Evolutionary conservation across 2,113 vertebrate species (phyloP).

Genomic region (Callipepla squamata): DNA sequence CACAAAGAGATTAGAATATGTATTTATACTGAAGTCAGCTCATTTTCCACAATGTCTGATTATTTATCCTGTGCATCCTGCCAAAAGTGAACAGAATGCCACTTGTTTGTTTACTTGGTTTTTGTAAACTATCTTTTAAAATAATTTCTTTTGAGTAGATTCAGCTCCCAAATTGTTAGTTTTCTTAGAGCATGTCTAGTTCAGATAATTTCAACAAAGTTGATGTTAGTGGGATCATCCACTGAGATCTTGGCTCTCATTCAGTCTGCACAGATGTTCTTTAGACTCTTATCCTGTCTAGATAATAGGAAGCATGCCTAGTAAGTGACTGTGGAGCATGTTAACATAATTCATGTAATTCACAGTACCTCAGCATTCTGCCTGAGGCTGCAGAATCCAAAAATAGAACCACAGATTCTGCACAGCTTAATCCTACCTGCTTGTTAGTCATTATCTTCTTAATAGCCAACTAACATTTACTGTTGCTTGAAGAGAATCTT

Average conservation of each 20-base stretch:
- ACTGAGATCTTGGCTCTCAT: constrained; percentile 57
- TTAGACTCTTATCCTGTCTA: constrained; percentile 62
- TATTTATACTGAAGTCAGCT: constrained; percentile 72
- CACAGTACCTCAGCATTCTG: constrained; percentile 41
- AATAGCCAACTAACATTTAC: constrained; percentile 23
- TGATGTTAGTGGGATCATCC: constrained; percentile 42
- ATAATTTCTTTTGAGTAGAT: constrained; percentile 64
- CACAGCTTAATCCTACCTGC: constrained; percentile 53
- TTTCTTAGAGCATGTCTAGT: constrained; percentile 66
- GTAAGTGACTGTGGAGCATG: constrained; percentile 39
- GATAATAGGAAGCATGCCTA: constrained; percentile 72
- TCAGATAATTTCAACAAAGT: constrained; percentile 61
- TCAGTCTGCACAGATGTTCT: constrained; percentile 74
- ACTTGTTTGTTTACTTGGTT: constrained; percentile 72
- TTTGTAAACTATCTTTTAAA: constrained; percentile 60
- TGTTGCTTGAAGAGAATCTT: constrained; percentile 9
- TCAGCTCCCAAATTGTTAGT: constrained; percentile 57
- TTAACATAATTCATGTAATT: constrained; percentile 65
- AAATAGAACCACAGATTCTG: constrained; percentile 53
- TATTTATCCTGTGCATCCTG: constrained; percentile 74
- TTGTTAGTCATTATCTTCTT: constrained; percentile 52
- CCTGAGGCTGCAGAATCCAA: constrained; percentile 23
- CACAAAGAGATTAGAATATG: constrained; percentile 63
- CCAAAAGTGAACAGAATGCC: constrained; percentile 71
- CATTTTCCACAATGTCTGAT: constrained; percentile 70